phyloP scores from a whole-genome alignment of 2,888 invertebrate species.

The Diabrotica balteata region DNA sequence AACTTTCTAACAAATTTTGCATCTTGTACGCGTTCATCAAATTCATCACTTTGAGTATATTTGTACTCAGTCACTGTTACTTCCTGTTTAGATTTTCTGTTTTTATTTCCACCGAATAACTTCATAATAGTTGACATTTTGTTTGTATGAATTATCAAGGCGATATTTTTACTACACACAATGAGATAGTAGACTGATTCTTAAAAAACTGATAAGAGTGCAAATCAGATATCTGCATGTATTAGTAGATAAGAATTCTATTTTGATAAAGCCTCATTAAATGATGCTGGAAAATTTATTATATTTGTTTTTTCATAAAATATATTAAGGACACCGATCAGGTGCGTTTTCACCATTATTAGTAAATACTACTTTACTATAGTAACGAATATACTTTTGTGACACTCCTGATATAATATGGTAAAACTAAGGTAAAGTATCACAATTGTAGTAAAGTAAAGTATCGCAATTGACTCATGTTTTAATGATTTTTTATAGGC shows the following conservation, averaged over 20 bases:
- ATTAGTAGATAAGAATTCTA: conserved; percentile 17
- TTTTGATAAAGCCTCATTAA: conserved; percentile 15
- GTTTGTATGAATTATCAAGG: too few species aligned
- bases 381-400: too few species aligned
- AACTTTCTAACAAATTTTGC: conserved; percentile 41
- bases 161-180: not conserved
- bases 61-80: conserved; percentile 12
- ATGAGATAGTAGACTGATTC: conserved; percentile 13
- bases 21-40: conserved; percentile 28
- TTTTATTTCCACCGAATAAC: conserved; percentile 38
- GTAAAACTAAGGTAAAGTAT: too few species aligned
- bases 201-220: conserved; percentile 11
- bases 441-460: too few species aligned
- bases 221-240: conserved; percentile 28
- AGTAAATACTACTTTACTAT: too few species aligned
- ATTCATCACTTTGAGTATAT: conserved; percentile 16
- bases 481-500: too few species aligned
- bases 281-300: conserved; percentile 1
- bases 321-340: too few species aligned
- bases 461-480: too few species aligned
- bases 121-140: conserved; percentile 43
- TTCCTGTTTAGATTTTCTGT: conserved; percentile 23
- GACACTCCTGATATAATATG: too few species aligned
- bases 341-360: too few species aligned
- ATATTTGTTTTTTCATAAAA: not conserved